phyloP scores from a whole-genome alignment of 2,113 vertebrate genomes.

The Nycticorax nycticorax region DNA sequence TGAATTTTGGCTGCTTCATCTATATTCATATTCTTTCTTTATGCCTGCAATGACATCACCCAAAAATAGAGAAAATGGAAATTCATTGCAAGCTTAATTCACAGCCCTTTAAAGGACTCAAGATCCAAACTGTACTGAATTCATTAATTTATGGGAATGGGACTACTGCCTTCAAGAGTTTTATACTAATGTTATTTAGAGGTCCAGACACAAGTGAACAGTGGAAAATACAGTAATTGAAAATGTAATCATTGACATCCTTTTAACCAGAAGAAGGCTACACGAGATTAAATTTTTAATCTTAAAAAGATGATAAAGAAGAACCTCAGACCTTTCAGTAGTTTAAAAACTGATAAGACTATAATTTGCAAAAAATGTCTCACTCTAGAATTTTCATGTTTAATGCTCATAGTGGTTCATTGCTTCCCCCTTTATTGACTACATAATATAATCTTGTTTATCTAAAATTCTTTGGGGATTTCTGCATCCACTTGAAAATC shows the following conservation, averaged over 20 bases:
- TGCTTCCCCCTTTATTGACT: background rate
- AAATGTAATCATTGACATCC: background rate
- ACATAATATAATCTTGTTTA: background rate
- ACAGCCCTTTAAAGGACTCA: background rate
- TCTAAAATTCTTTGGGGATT: background rate
- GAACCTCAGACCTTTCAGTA: background rate
- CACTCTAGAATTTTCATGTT: background rate
- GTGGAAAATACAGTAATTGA: background rate
- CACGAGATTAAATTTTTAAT: background rate
- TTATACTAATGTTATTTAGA: background rate
- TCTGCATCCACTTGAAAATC: background rate
- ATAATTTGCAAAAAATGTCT: background rate
- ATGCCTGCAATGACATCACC: background rate
- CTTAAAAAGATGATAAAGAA: background rate
- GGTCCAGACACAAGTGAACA: background rate
- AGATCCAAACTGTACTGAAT: background rate
- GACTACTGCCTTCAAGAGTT: background rate
- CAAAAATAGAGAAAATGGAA: background rate
- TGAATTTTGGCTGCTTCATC: constrained; percentile 8
- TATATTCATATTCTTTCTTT: constrained; percentile 16
- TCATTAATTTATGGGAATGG: background rate
- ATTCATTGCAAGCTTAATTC: background rate
- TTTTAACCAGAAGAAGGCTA: background rate
- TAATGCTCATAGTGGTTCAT: background rate
- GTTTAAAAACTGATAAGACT: background rate